phyloP scores from a whole-genome alignment of 2,888 invertebrate genomes.

The Atrina japonica region DNA sequence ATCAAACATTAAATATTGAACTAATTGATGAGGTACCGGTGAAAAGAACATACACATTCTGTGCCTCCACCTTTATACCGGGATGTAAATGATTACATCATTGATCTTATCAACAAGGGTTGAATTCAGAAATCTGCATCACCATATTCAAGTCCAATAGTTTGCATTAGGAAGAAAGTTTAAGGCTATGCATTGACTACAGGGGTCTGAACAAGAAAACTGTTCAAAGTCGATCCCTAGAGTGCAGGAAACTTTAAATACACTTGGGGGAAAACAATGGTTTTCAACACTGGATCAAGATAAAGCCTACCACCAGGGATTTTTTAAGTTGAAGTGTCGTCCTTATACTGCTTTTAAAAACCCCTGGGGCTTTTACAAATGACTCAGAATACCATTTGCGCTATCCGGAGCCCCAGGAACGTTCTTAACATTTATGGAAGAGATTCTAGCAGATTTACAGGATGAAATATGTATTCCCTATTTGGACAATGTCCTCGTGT shows the following conservation, averaged over 20 bases:
- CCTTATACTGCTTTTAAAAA: conserved; percentile 34
- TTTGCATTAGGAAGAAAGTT: conserved; percentile 38
- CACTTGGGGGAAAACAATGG: conserved; percentile 43
- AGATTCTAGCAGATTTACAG: conserved; percentile 34
- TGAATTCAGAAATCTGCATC: conserved; percentile 39
- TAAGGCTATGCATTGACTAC: conserved; percentile 50
- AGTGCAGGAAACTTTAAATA: conserved; percentile 47
- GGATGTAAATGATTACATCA: conserved; percentile 55
- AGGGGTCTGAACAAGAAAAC: conserved; percentile 44
- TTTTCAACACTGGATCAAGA: conserved; percentile 49
- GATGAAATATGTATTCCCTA: conserved; percentile 49
- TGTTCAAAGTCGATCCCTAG: conserved; percentile 42
- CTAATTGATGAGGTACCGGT: no score
- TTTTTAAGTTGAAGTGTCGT: conserved; percentile 40
- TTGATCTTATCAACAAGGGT: conserved; percentile 37
- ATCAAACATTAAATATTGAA: no score
- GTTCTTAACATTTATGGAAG: conserved; percentile 49
- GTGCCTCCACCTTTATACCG: conserved; percentile 38
- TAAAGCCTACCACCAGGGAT: conserved; percentile 52
- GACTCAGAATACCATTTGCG: conserved; percentile 33
- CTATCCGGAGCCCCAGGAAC: conserved; percentile 48
- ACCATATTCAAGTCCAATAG: conserved; percentile 22
- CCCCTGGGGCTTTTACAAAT: conserved; percentile 40
- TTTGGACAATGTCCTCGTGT: conserved; percentile 52
- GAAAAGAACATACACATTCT: no score